A percentile compares a stretch with the other conserved stretches of the same genome.
Evolutionary conservation across 2,888 invertebrate species (phyloP).

Genomic region (Polymixis flavicincta): DNA sequence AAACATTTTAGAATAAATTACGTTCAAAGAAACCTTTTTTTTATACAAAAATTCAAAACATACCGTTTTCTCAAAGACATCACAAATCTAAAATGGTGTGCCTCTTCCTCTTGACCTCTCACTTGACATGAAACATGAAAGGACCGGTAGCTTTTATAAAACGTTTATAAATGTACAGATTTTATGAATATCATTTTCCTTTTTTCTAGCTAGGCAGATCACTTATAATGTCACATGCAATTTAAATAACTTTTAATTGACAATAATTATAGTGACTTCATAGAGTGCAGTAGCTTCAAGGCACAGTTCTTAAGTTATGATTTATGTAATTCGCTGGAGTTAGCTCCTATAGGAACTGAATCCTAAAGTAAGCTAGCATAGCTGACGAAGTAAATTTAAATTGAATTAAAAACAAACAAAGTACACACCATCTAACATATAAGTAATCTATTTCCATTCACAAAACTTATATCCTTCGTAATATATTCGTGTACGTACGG

Average conservation of each 20-base stretch:
- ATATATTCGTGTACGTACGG: constrained; percentile 16
- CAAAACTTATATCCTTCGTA: constrained; percentile 7
- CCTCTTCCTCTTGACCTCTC: constrained; percentile 34
- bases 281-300: not conserved
- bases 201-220: not conserved
- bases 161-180: constrained; percentile 13
- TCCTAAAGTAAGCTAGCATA: not conserved
- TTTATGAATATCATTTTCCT: constrained; percentile 1
- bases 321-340: not conserved
- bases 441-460: constrained; percentile 23
- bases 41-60: constrained; percentile 2
- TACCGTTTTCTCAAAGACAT: constrained; percentile 2
- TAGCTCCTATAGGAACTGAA: not conserved
- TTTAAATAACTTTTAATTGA: not conserved
- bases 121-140: constrained; percentile 33
- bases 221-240: not conserved
- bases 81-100: constrained; percentile 20
- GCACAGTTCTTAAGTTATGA: not conserved
- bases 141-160: constrained; percentile 16
- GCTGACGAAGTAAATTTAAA: not conserved
- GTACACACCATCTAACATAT: not conserved
- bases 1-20: not conserved
- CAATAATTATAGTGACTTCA: not conserved
- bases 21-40: constrained; percentile 6
- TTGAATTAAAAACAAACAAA: not conserved